Conservation (phyloP, 1,140 invertebrate species). For the Scaptomyza hsui region DNA sequence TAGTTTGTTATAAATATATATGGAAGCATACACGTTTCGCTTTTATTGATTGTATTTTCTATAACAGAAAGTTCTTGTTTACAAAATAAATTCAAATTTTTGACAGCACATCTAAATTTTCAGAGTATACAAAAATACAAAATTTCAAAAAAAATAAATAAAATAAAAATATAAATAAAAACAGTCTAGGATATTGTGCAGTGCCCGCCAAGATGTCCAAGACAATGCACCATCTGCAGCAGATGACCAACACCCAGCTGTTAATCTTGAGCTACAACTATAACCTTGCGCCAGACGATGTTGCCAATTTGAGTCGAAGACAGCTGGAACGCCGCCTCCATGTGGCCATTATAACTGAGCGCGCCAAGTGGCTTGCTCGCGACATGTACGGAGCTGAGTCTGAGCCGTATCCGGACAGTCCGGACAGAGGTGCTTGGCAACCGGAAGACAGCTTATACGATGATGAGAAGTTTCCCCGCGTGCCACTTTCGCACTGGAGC, state of each 20-base stretch:
- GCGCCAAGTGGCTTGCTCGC: conserved; percentile 38
- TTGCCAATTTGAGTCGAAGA: conserved; percentile 14
- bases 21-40: no score
- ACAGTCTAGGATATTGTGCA: background rate
- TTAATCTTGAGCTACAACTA: conserved; percentile 38
- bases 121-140: background rate
- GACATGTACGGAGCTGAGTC: conserved; percentile 16
- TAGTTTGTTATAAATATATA: no score
- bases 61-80: no score
- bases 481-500: background rate
- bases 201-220: conserved; percentile 11
- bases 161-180: background rate
- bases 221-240: conserved; percentile 23
- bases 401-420: background rate
- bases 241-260: conserved; percentile 36
- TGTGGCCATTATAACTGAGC: conserved; percentile 50
- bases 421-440: background rate
- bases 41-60: no score
- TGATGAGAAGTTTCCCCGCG: background rate
- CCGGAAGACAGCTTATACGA: background rate
- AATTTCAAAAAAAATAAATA: background rate
- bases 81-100: background rate
- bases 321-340: conserved; percentile 45
- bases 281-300: conserved; percentile 4
- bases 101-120: conserved; percentile 19